phyloP scores from a whole-genome alignment of 2,888 invertebrate genomes.

The Epiblema foenella region DNA sequence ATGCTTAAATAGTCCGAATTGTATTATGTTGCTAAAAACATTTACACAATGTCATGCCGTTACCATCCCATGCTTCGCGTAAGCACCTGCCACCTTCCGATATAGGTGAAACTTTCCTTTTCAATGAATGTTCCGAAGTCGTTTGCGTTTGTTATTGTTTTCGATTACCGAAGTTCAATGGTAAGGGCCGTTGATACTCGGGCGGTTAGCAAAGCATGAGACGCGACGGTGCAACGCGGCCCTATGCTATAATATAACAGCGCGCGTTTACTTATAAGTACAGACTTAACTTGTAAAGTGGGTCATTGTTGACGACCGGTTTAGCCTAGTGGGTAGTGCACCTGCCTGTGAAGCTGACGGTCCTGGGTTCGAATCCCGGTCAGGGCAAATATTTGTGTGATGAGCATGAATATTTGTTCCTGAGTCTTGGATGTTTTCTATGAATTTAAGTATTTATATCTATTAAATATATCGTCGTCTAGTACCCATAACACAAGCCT shows the following conservation, averaged over 20 bases:
- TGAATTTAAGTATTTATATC: too few relatives aligned
- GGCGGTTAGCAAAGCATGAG: background rate
- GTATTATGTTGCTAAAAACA: slow-evolving; percentile 23
- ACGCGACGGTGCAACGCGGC: background rate
- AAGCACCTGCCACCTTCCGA: slow-evolving; percentile 66
- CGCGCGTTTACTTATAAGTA: too few relatives aligned
- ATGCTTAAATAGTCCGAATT: slow-evolving; percentile 6
- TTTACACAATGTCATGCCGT: slow-evolving; percentile 43
- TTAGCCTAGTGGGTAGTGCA: too few relatives aligned
- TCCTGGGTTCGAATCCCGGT: too few relatives aligned
- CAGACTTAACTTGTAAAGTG: too few relatives aligned
- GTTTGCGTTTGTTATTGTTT: slow-evolving; percentile 81
- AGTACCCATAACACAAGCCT: too few relatives aligned
- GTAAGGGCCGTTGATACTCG: slow-evolving; percentile 49
- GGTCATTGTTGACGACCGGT: too few relatives aligned
- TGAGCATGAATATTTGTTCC: too few relatives aligned
- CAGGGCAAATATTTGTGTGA: too few relatives aligned
- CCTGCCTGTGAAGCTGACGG: too few relatives aligned
- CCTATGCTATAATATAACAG: background rate
- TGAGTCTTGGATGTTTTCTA: too few relatives aligned
- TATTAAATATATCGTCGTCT: too few relatives aligned
- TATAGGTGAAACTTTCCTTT: slow-evolving; percentile 71
- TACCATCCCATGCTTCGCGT: slow-evolving; percentile 45
- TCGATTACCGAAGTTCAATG: slow-evolving; percentile 75
- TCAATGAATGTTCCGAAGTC: slow-evolving; percentile 79